A percentile compares a stretch with the other conserved stretches of the same genome.
These are phyloP conservation scores for Shinisaurus crocodilurus DNA, from an alignment of 2,113 vertebrate genomes.

Conservation along the genomic window DNA sequence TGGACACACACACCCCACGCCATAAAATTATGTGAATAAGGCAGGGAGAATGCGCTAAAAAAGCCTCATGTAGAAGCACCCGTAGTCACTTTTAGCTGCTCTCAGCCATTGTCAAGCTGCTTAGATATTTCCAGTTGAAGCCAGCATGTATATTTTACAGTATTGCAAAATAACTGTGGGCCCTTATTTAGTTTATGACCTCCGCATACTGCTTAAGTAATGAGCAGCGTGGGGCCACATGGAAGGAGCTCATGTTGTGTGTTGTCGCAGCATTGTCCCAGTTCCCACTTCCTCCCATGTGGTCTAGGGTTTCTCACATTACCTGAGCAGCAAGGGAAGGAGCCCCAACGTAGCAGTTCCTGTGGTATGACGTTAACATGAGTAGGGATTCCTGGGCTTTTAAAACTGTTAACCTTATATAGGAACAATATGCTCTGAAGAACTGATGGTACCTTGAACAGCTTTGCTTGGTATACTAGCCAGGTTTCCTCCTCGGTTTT, in stretches of 20 bases:
- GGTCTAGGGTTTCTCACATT: neutral
- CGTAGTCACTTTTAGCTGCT: neutral
- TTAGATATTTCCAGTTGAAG: neutral
- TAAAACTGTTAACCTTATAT: neutral
- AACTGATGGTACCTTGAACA: slow-evolving; percentile 83
- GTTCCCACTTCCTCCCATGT: too few species aligned
- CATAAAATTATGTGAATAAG: neutral
- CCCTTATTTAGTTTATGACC: neutral
- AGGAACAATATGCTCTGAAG: neutral
- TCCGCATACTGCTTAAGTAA: neutral
- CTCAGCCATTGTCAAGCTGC: neutral
- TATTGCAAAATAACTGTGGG: neutral
- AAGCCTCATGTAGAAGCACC: neutral
- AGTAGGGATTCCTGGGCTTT: neutral
- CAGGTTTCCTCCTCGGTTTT: slow-evolving; percentile 85
- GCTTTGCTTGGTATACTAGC: slow-evolving; percentile 81
- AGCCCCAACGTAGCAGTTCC: neutral
- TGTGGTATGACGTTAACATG: neutral
- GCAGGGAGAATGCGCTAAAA: neutral
- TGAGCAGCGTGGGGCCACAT: neutral
- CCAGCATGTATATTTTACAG: neutral
- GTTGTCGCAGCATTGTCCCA: neutral
- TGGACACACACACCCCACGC: too few species aligned
- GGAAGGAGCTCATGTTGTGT: neutral
- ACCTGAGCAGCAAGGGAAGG: neutral